Evolutionary conservation across 2,888 invertebrate species (phyloP).

Genomic region (Nesidiocoris tenuis): DNA sequence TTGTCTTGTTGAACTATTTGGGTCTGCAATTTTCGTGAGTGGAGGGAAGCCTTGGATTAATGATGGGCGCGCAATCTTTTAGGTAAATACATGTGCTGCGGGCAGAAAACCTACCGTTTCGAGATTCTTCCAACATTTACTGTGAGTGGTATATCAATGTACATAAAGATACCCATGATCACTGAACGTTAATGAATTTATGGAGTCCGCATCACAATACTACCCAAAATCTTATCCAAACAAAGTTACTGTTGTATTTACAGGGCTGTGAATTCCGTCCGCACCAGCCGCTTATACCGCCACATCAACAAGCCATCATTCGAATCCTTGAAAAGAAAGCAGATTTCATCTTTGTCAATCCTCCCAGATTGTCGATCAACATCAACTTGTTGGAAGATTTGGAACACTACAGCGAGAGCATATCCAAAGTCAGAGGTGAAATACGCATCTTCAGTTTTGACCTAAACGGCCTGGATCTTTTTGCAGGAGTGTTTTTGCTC

Average conservation of each 20-base stretch:
- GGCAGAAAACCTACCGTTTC: conserved; percentile 78
- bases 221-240: too few relatives aligned
- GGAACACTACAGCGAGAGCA: conserved; percentile 21
- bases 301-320: conserved; percentile 15
- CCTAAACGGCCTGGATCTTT: too few relatives aligned
- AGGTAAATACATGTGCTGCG: conserved; percentile 78
- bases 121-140: conserved; percentile 67
- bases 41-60: too few relatives aligned
- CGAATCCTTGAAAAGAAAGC: conserved; percentile 26
- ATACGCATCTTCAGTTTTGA: too few relatives aligned
- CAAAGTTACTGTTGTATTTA: too few relatives aligned
- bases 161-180: not conserved
- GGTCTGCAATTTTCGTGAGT: too few relatives aligned
- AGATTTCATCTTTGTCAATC: conserved; percentile 30
- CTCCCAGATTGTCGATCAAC: conserved; percentile 21
- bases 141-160: conserved; percentile 54
- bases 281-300: conserved; percentile 38
- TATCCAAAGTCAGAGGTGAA: conserved; percentile 19
- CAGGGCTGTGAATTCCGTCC: conserved; percentile 48
- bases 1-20: too few relatives aligned
- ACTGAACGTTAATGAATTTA: too few relatives aligned
- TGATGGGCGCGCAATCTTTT: conserved; percentile 20
- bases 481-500: too few relatives aligned
- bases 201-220: too few relatives aligned
- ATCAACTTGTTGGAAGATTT: conserved; percentile 31